These are phyloP conservation scores for Agriotes lineatus DNA, from an alignment of 2,888 invertebrate genomes.

Conservation along the genomic window DNA sequence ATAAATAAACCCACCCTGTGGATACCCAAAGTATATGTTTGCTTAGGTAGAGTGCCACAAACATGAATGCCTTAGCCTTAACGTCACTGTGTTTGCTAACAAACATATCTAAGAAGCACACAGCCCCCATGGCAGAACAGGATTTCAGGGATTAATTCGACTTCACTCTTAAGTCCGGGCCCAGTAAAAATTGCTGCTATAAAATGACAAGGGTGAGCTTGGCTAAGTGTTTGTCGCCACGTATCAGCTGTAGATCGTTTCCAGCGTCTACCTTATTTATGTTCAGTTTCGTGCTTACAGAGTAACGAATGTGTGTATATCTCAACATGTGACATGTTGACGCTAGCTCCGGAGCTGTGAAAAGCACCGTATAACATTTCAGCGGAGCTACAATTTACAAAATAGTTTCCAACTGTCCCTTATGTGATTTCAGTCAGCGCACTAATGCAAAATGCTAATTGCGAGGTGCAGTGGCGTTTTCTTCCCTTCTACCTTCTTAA, in stretches of 20 bases:
- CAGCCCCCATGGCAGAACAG: no score
- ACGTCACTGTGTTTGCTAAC: no score
- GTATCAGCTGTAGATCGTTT: constrained; percentile 9
- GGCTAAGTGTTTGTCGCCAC: background rate
- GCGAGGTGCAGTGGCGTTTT: no score
- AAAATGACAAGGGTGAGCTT: constrained; percentile 5
- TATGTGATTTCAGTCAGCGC: no score
- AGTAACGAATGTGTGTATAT: background rate
- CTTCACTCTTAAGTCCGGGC: background rate
- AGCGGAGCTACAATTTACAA: background rate
- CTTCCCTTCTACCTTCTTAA: no score
- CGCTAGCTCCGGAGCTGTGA: constrained; percentile 2
- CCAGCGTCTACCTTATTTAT: constrained; percentile 5
- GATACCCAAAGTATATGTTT: no score
- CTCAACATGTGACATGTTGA: background rate
- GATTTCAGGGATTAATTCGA: no score
- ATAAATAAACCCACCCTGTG: background rate
- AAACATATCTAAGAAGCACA: no score
- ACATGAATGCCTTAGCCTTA: no score
- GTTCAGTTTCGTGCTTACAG: background rate
- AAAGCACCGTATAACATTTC: background rate
- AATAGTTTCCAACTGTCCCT: no score
- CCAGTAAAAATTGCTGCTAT: background rate
- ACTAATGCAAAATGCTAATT: no score
- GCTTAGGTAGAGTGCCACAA: no score